These are phyloP conservation scores for Oncorhynchus masou DNA, from an alignment of 2,113 vertebrate species.

Conservation along the genomic window DNA sequence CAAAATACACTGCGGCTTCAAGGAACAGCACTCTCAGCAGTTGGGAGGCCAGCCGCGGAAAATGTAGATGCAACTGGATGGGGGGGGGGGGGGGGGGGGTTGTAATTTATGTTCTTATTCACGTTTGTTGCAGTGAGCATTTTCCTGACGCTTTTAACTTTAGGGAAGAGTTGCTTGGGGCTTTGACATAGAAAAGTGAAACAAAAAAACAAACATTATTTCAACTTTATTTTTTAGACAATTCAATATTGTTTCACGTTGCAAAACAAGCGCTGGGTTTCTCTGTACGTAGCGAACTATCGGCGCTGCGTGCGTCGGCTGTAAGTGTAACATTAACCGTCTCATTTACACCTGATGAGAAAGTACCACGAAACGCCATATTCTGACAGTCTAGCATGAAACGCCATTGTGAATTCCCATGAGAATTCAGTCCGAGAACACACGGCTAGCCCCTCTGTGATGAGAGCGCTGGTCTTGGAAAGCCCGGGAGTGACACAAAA, in stretches of 20 bases:
- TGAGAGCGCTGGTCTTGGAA: slow-evolving; percentile 9
- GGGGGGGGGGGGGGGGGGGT: slow-evolving; percentile 3
- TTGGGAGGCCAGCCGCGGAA: slow-evolving; percentile 73
- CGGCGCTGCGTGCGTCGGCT: no score
- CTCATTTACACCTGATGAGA: no score
- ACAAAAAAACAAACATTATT: slow-evolving; percentile 4
- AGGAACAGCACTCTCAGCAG: slow-evolving; percentile 81
- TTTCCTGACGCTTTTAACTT: slow-evolving; percentile 70
- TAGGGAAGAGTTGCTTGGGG: slow-evolving; percentile 25
- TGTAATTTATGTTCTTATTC: slow-evolving; percentile 68
- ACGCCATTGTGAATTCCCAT: no score
- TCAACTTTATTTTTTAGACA: no score
- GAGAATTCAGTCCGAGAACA: no score
- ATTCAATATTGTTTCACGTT: no score
- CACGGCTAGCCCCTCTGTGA: no score
- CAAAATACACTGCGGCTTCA: slow-evolving; percentile 79
- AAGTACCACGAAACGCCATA: no score
- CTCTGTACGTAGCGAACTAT: no score
- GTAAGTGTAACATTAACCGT: no score
- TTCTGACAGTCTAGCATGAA: no score
- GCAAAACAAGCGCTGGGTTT: no score
- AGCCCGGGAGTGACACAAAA: not conserved
- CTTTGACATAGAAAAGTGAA: slow-evolving; percentile 57
- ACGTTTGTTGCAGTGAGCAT: slow-evolving; percentile 63
- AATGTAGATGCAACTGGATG: slow-evolving; percentile 69